Percentiles rank a stretch among this genome's conserved stretches.
phyloP scores from a whole-genome alignment of 1,140 invertebrate species.

The Aphaenogaster rudis region DNA sequence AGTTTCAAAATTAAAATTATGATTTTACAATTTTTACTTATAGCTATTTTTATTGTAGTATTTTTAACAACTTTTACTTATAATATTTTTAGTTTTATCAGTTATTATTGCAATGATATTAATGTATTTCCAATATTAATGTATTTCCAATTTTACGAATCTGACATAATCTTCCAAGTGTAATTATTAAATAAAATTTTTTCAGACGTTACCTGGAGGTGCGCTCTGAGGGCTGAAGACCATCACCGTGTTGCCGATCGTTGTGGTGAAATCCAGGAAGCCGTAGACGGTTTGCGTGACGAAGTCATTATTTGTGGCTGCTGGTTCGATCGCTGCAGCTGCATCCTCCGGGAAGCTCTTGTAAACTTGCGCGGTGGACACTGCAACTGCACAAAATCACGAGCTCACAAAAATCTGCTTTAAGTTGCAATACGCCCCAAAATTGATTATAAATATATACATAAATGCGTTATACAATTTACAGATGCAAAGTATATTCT shows the following conservation, averaged over 20 bases:
- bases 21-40: not conserved
- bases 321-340: slow-evolving; percentile 63
- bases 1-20: not conserved
- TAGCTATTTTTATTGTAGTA: too few relatives aligned
- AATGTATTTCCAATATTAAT: not conserved
- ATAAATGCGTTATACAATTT: not conserved
- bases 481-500: not conserved
- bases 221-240: slow-evolving; percentile 94
- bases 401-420: not conserved
- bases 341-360: slow-evolving; percentile 66
- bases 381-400: slow-evolving; percentile 75
- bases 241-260: slow-evolving; percentile 96
- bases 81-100: not conserved
- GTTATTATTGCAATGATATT: not conserved
- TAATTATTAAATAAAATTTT: slow-evolving; percentile 6
- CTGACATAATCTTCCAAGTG: not conserved
- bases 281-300: slow-evolving; percentile 95
- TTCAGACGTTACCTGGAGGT: slow-evolving; percentile 84
- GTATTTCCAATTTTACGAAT: not conserved
- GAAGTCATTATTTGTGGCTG: slow-evolving; percentile 81
- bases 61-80: not conserved
- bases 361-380: slow-evolving; percentile 82
- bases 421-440: not conserved
- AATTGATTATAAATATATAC: not conserved
- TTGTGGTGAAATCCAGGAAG: slow-evolving; percentile 95